Evolutionary conservation across 2,888 invertebrate genomes (phyloP).

Genomic region (Alloplasta piceator): DNA sequence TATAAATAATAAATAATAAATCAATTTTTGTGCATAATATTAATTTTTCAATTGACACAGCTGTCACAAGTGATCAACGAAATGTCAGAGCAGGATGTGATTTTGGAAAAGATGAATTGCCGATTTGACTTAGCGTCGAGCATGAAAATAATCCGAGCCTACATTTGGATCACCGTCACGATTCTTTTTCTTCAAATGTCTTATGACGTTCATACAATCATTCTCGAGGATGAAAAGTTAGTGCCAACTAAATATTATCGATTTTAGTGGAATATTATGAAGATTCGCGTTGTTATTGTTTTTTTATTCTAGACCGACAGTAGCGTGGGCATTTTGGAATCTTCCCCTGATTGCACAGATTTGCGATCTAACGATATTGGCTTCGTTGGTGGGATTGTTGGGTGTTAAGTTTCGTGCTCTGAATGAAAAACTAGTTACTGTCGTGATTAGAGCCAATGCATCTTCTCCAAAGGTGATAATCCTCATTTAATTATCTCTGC

Average conservation of each 20-base stretch:
- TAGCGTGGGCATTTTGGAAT: slow-evolving; percentile 38
- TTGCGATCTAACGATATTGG: slow-evolving; percentile 53
- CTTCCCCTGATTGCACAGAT: slow-evolving; percentile 37
- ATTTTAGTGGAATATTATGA: background rate
- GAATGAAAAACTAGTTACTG: slow-evolving; percentile 51
- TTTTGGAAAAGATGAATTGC: slow-evolving; percentile 54
- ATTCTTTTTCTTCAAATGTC: background rate
- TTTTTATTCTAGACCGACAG: no score
- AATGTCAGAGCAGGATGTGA: slow-evolving; percentile 33
- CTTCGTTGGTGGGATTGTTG: slow-evolving; percentile 49
- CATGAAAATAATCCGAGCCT: slow-evolving; percentile 33
- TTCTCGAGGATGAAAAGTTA: no score
- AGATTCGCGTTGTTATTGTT: background rate
- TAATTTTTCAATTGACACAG: slow-evolving; percentile 17
- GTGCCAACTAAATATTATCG: background rate
- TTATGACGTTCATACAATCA: no score
- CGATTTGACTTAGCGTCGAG: slow-evolving; percentile 36
- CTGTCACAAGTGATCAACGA: slow-evolving; percentile 48
- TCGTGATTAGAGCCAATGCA: slow-evolving; percentile 51
- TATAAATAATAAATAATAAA: background rate
- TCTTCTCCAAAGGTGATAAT: slow-evolving; percentile 49
- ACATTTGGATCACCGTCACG: slow-evolving; percentile 29
- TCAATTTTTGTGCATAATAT: background rate
- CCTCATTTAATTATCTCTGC: background rate
- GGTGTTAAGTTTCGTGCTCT: slow-evolving; percentile 51